Evolutionary conservation across 2,888 invertebrate species (phyloP).

Genomic region (Colostygia pectinataria): DNA sequence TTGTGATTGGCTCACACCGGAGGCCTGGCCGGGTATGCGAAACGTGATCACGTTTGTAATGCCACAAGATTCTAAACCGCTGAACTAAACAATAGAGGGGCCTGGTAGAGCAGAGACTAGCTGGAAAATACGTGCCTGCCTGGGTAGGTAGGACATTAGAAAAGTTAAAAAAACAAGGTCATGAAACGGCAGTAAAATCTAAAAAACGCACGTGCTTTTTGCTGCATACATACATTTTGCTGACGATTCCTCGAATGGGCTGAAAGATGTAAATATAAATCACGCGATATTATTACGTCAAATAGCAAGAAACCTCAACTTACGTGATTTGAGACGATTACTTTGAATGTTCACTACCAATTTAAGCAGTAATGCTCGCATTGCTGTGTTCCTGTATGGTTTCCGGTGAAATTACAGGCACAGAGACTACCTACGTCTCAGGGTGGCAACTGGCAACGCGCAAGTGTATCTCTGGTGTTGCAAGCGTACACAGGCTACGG

Average conservation of each 20-base stretch:
- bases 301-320: too few species aligned
- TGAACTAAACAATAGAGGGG: constrained; percentile 43
- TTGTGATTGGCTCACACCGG: constrained; percentile 66
- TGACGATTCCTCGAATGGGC: constrained; percentile 27
- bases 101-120: constrained; percentile 38
- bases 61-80: constrained; percentile 43
- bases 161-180: background rate
- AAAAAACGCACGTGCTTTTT: constrained; percentile 39
- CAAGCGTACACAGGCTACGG: too few species aligned
- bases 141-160: background rate
- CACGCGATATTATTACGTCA: constrained; percentile 19
- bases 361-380: too few species aligned
- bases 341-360: too few species aligned
- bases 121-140: background rate
- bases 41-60: constrained; percentile 61
- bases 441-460: too few species aligned
- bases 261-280: constrained; percentile 23
- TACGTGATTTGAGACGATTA: too few species aligned
- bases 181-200: background rate
- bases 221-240: constrained; percentile 37
- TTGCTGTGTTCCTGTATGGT: too few species aligned
- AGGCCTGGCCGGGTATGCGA: constrained; percentile 78
- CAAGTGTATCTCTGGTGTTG: too few species aligned
- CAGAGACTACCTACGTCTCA: too few species aligned
- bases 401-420: too few species aligned